These are phyloP conservation scores for Anhinga rufa DNA, from an alignment of 2,113 vertebrate species.

Conservation along the genomic window DNA sequence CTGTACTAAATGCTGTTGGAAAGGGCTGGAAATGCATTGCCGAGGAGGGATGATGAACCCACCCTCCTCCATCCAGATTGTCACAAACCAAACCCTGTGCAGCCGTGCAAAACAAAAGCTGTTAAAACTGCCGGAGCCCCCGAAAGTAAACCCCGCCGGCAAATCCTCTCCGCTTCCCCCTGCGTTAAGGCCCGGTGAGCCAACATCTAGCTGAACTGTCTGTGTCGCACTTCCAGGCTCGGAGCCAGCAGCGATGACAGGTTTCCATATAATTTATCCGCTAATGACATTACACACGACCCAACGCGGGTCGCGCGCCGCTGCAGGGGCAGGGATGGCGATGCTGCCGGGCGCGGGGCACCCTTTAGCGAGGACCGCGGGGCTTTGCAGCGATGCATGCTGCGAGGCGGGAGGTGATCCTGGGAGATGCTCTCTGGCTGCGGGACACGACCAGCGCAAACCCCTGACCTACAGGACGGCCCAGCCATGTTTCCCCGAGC, in stretches of 20 bases:
- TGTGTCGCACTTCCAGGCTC: background rate
- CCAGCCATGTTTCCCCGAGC: background rate
- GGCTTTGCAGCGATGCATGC: background rate
- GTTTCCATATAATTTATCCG: background rate
- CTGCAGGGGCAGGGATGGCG: background rate
- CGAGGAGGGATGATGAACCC: background rate
- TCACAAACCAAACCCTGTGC: background rate
- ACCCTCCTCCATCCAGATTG: background rate
- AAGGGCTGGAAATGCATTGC: background rate
- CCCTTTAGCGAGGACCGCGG: fast-evolving
- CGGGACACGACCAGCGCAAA: background rate
- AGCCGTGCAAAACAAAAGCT: background rate
- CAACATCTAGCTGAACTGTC: background rate
- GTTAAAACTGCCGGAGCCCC: background rate
- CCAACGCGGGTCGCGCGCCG: fast-evolving
- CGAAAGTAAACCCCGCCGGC: fast-evolving
- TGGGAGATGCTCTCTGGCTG: background rate
- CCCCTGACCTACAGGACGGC: background rate
- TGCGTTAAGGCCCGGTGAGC: fast-evolving
- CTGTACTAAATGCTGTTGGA: background rate
- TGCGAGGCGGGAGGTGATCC: background rate
- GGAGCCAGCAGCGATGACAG: background rate
- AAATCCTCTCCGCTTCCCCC: background rate
- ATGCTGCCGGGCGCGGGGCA: fast-evolving
- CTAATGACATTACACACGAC: background rate